These are phyloP conservation scores for Oceanites oceanicus DNA, from an alignment of 2,113 vertebrate genomes.

Conservation along the genomic window DNA sequence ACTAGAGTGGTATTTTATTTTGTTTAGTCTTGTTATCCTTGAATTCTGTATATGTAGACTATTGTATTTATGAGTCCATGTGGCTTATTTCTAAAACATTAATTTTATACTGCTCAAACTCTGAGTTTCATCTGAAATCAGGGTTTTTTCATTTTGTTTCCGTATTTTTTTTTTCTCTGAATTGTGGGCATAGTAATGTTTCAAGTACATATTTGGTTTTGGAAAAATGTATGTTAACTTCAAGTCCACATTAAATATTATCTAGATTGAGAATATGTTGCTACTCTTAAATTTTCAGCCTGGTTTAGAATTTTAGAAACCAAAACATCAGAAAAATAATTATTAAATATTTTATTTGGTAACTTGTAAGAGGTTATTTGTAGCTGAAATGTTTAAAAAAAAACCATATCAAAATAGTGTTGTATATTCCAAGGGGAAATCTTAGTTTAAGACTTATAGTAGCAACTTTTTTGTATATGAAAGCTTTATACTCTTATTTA, in stretches of 20 bases:
- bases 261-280: background rate
- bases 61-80: background rate
- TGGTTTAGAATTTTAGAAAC: background rate
- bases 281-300: background rate
- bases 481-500: background rate
- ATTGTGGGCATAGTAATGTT: background rate
- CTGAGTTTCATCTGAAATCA: background rate
- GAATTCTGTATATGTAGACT: background rate
- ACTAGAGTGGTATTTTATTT: background rate
- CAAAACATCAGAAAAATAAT: background rate
- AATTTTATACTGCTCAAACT: background rate
- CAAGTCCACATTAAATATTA: background rate
- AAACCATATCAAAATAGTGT: background rate
- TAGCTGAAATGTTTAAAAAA: background rate
- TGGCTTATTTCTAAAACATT: background rate
- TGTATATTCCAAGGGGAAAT: background rate
- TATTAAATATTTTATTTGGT: background rate
- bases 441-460: background rate
- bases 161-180: background rate
- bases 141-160: background rate
- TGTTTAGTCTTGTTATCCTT: background rate
- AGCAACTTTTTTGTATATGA: background rate
- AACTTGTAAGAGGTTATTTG: background rate
- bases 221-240: background rate
- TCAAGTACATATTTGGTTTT: background rate